Percentiles rank a stretch among this genome's conserved stretches.
phyloP scores from a whole-genome alignment of 2,797 vertebrate genomes.

The Melanotaenia trifasciata region DNA sequence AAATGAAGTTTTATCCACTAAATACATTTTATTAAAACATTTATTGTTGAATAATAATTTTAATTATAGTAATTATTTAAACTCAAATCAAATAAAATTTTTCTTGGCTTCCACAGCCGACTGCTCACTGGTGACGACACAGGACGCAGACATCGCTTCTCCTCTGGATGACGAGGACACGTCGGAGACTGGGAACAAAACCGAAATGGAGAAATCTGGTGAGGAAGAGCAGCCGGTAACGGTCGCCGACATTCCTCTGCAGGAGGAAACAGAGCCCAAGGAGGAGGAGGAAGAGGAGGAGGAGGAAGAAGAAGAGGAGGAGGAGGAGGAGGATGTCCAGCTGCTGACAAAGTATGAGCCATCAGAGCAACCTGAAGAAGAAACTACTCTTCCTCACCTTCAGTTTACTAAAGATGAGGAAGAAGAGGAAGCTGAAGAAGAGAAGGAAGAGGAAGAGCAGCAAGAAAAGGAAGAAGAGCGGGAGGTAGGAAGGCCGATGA shows the following conservation, averaged over 20 bases:
- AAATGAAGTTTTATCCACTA: too few relatives aligned
- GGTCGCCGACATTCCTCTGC: conserved; percentile 60
- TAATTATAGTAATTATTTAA: too few relatives aligned
- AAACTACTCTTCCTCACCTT: conserved; percentile 21
- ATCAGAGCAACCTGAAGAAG: conserved; percentile 48
- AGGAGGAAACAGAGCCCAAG: conserved; percentile 68
- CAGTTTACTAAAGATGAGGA: conserved; percentile 53
- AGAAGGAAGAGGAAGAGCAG: conserved; percentile 59
- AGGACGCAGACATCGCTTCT: conserved; percentile 44
- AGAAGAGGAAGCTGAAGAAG: conserved; percentile 12
- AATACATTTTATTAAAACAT: too few relatives aligned
- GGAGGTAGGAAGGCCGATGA: conserved; percentile 61
- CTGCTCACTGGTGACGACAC: conserved; percentile 36
- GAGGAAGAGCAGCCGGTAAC: conserved; percentile 37
- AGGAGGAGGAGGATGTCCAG: conserved; percentile 48
- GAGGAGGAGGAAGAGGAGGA: conserved; percentile 44
- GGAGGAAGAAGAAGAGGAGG: conserved; percentile 45
- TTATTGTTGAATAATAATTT: too few relatives aligned
- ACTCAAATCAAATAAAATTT: too few relatives aligned
- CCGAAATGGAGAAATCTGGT: conserved; percentile 32
- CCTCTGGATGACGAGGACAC: conserved; percentile 57
- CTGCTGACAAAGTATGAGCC: conserved; percentile 42
- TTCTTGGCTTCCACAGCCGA: too few relatives aligned
- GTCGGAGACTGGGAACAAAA: conserved; percentile 72
- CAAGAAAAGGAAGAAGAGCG: conserved; percentile 43